Evolutionary conservation across 2,113 vertebrate genomes (phyloP), one percentile per base, ranked within the genome.

Genomic region (Protobothrops mucrosquamatus): DNA sequence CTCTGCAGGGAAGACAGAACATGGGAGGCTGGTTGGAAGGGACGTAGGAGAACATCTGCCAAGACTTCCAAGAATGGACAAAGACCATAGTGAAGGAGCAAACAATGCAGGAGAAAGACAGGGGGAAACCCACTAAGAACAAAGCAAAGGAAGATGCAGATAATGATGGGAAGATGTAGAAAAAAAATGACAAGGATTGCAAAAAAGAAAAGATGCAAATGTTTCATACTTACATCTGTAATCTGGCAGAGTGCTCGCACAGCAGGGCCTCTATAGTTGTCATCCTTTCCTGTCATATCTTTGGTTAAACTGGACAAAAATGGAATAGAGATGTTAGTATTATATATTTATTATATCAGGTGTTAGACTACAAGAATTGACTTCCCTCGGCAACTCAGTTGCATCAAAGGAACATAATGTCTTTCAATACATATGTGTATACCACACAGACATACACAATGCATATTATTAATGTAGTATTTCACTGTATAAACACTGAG

Each of bases 271-370:
- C 98, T 96, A 91, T 98, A 98, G 92, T 97, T 98, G 96, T 98
- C 98, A 87, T 98, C 98, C 91, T 98, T 98, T 88, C 98, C 98
- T 2, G 98, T 98, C 98, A 98, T 98, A 95, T 98, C 98, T 95
- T 98, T 98, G 48, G 98, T 98, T 95, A 98, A 97, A 96, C 98
- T 98, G 95, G 23, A 18, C 43, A 87, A 92, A 92, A 48, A 51
- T 55, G 74, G 48, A 85, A 87, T 22, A 24, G 34, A 39, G 9
- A 1, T 15, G 89, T 97, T 91, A 95, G 0, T 6, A 92, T 2
- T 43, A 74, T 11, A 10, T 4, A 81, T 86, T 92, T 46, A 88
- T 93, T 91, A 91, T 59, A 89, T 39, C 39, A 91, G 92, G 90
- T 91, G 69, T 81, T 56, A 89, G 86, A 23, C 0, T 39, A 59